Conservation (phyloP, 1,140 invertebrate genomes). For the Acromyrmex echinatior region DNA sequence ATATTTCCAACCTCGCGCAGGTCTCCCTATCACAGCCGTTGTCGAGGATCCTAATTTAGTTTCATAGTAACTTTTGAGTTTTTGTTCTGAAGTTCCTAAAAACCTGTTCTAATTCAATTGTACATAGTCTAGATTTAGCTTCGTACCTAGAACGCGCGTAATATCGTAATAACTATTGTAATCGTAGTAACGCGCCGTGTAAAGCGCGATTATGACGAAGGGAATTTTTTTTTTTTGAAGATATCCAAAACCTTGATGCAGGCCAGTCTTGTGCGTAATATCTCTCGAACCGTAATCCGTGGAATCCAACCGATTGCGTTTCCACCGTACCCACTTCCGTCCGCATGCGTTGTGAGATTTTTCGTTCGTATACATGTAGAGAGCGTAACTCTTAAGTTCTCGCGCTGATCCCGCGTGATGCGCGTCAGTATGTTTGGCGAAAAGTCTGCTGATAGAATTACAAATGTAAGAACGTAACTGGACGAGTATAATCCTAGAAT, state of each 20-base stretch:
- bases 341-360: slow-evolving; percentile 73
- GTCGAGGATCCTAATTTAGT: slow-evolving; percentile 61
- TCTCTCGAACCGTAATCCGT: slow-evolving; percentile 25
- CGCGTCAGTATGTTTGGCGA: slow-evolving; percentile 58
- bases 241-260: slow-evolving; percentile 60
- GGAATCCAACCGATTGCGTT: slow-evolving; percentile 31
- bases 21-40: neutral
- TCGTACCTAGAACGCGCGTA: slow-evolving; percentile 47
- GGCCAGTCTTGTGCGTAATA: slow-evolving; percentile 59
- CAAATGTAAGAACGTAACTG: slow-evolving; percentile 23
- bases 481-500: neutral
- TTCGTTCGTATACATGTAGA: slow-evolving; percentile 60
- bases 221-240: slow-evolving; percentile 40
- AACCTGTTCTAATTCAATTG: slow-evolving; percentile 70
- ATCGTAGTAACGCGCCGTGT: slow-evolving; percentile 49
- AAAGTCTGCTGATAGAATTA: slow-evolving; percentile 31
- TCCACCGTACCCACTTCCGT: slow-evolving; percentile 65
- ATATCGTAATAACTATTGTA: slow-evolving; percentile 34
- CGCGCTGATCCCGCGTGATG: slow-evolving; percentile 62
- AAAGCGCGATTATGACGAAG: slow-evolving; percentile 40
- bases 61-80: slow-evolving; percentile 71
- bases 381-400: slow-evolving; percentile 32
- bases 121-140: slow-evolving; percentile 71
- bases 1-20: neutral
- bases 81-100: slow-evolving; percentile 76